Evolutionary conservation across 2,888 invertebrate species (phyloP).

Genomic region (Lasioglossum figueresi): DNA sequence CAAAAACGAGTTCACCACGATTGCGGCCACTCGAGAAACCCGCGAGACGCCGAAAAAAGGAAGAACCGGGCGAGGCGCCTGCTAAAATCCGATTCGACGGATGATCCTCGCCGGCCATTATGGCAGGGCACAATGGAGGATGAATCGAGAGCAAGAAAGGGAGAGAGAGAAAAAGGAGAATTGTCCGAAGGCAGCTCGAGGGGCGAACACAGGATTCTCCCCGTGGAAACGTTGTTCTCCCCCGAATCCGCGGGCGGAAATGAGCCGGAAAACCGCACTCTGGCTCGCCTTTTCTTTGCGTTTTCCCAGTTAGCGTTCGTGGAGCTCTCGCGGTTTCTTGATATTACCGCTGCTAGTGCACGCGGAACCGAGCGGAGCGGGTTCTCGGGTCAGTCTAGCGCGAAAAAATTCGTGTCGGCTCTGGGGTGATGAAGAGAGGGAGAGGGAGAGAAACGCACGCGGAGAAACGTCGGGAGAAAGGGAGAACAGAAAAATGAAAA

Average conservation of each 20-base stretch:
- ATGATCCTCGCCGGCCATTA: slow-evolving; percentile 73
- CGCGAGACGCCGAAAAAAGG: slow-evolving; percentile 29
- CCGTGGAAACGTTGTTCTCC: slow-evolving; percentile 78
- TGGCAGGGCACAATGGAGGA: slow-evolving; percentile 70
- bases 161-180: background rate
- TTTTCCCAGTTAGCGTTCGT: slow-evolving; percentile 66
- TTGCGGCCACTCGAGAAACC: slow-evolving; percentile 7
- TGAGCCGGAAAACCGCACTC: slow-evolving; percentile 82
- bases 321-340: background rate
- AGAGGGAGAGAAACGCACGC: background rate
- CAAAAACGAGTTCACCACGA: slow-evolving; percentile 13
- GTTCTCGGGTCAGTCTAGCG: slow-evolving; percentile 61
- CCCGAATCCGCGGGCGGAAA: slow-evolving; percentile 79
- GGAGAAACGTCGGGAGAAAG: background rate
- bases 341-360: slow-evolving; percentile 69
- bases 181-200: slow-evolving; percentile 15
- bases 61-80: slow-evolving; percentile 51
- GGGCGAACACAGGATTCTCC: slow-evolving; percentile 38
- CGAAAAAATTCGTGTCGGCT: slow-evolving; percentile 56
- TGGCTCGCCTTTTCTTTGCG: slow-evolving; percentile 67
- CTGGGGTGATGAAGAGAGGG: background rate
- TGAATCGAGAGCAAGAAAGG: slow-evolving; percentile 29
- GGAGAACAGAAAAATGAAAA: slow-evolving; percentile 8
- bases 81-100: slow-evolving; percentile 80
- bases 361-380: slow-evolving; percentile 56